phyloP scores from a whole-genome alignment of 2,797 vertebrate genomes.

The Xenentodon cancila region DNA sequence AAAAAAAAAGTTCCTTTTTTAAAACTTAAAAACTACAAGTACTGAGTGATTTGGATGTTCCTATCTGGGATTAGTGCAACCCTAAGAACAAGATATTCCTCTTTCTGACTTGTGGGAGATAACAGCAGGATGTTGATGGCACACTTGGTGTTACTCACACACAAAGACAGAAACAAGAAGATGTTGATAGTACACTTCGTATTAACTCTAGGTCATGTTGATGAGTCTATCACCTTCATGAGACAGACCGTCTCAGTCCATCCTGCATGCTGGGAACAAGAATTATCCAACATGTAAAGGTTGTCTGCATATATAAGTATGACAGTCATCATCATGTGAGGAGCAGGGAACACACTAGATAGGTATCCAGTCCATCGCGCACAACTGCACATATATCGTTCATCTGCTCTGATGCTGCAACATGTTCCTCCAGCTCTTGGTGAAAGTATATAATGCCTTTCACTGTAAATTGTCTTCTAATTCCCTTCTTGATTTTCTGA shows the following conservation, averaged over 20 bases:
- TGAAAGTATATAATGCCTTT: no score
- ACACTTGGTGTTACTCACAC: constrained; percentile 20
- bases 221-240: constrained; percentile 32
- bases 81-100: constrained; percentile 27
- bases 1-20: not conserved
- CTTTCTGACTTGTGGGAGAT: constrained; percentile 43
- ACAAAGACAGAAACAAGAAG: constrained; percentile 23
- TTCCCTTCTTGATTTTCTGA: no score
- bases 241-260: constrained; percentile 26
- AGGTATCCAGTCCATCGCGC: no score
- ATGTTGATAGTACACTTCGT: constrained; percentile 65
- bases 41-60: constrained; percentile 9
- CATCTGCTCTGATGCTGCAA: no score
- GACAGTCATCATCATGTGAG: no score
- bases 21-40: not conserved
- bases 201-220: constrained; percentile 54
- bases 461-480: no score
- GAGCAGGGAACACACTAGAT: no score
- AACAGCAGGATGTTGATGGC: constrained; percentile 27
- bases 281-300: constrained; percentile 7
- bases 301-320: no score
- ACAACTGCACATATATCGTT: no score
- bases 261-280: constrained; percentile 8
- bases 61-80: constrained; percentile 12
- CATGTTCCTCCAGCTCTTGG: no score